Evolutionary conservation across 2,113 vertebrate genomes (phyloP).

Genomic region (Acinonyx jubatus): DNA sequence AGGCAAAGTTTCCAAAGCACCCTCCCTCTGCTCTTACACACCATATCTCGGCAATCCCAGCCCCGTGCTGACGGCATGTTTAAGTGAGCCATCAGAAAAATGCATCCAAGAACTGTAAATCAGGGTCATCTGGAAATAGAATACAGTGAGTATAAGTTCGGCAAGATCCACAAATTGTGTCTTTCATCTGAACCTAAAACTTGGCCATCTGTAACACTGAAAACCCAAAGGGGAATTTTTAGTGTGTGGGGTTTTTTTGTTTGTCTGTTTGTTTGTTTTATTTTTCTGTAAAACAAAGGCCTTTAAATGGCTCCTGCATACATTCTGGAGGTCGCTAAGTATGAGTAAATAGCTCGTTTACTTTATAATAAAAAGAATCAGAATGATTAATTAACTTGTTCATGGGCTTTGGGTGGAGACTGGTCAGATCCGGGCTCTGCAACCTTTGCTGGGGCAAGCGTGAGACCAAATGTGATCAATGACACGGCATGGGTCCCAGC

Average conservation of each 20-base stretch:
- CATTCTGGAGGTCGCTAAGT: background rate
- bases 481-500: rapidly evolving
- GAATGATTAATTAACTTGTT: background rate
- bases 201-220: background rate
- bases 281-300: background rate
- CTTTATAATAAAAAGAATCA: background rate
- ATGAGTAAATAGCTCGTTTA: background rate
- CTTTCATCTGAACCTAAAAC: constrained; percentile 22
- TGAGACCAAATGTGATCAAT: background rate
- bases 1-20: background rate
- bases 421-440: background rate
- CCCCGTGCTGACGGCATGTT: background rate
- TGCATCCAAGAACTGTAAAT: background rate
- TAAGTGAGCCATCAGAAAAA: background rate
- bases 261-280: background rate
- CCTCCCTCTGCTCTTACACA: background rate
- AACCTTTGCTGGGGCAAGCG: background rate
- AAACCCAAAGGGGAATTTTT: background rate
- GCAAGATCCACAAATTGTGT: background rate
- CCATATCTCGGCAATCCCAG: background rate
- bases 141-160: background rate
- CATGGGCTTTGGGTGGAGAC: background rate
- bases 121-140: background rate
- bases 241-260: background rate
- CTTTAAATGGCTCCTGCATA: background rate